A percentile compares a stretch with the other conserved stretches of the same genome.
phyloP scores from a whole-genome alignment of 2,113 vertebrate genomes.

The Bos taurus region ARS-UCD2.0 NC_037331.1:36382501-36383000 shows the following conservation, averaged over 20 bases:
- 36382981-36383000: constrained; percentile 13
- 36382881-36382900: neutral
- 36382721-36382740: constrained; percentile 63
- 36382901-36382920: neutral
- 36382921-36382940: neutral
- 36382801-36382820: neutral
- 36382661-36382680: constrained; percentile 50
- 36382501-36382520: constrained; percentile 31
- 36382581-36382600: neutral
- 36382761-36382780: constrained; percentile 60
- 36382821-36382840: neutral
- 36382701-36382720: constrained; percentile 57
- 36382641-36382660: constrained; percentile 65
- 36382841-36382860: neutral
- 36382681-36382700: constrained; percentile 40
- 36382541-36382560: neutral
- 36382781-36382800: constrained; percentile 27
- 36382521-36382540: constrained; percentile 1
- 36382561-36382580: neutral
- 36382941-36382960: neutral
- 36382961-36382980: constrained; percentile 10
- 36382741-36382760: constrained; percentile 54
- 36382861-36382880: neutral
- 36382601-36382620: neutral
- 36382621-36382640: constrained; percentile 59